Conservation (phyloP, 2,888 invertebrate species). For the Scrobipalpa costella region DNA sequence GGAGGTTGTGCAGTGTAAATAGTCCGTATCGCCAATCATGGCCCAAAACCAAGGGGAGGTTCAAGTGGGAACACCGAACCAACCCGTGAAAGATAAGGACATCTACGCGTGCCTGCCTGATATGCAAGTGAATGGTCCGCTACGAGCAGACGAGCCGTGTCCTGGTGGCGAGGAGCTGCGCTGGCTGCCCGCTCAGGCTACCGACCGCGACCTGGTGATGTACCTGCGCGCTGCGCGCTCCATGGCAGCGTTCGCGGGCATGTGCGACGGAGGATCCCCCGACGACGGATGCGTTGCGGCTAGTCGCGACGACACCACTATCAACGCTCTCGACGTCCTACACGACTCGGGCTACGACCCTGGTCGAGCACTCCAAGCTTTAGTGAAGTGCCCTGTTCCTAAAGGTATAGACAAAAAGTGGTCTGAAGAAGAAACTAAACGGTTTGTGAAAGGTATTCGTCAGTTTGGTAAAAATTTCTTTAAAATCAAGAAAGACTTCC, state of each 20-base stretch:
- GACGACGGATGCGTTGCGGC: slow-evolving; percentile 99
- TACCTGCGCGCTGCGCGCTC: slow-evolving; percentile 97
- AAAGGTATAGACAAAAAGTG: slow-evolving; percentile 99
- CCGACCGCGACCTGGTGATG: slow-evolving; percentile 98
- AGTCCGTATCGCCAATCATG: slow-evolving; percentile 66
- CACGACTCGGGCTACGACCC: slow-evolving; percentile 99
- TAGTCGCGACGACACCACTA: slow-evolving; percentile 97
- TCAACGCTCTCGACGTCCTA: slow-evolving; percentile 97
- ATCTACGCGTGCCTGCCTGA: slow-evolving; percentile 80
- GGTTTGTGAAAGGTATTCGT: slow-evolving; percentile 98
- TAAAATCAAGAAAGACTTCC: slow-evolving; percentile 96
- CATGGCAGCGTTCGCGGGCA: slow-evolving; percentile 99
- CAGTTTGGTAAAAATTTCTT: slow-evolving; percentile 99
- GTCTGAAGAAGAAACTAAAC: slow-evolving; percentile 98
- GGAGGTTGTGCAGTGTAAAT: slow-evolving; percentile 66
- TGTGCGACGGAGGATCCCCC: slow-evolving; percentile 98
- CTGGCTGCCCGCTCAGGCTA: slow-evolving; percentile 96
- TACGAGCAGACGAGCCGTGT: slow-evolving; percentile 73
- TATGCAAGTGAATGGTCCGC: slow-evolving; percentile 76
- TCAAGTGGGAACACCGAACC: slow-evolving; percentile 77
- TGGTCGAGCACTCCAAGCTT: slow-evolving; percentile 96
- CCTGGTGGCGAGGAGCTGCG: slow-evolving; percentile 91
- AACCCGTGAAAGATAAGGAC: slow-evolving; percentile 77
- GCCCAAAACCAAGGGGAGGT: slow-evolving; percentile 80
- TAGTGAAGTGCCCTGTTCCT: slow-evolving; percentile 98